These are phyloP conservation scores for Taurulus bubalis DNA, from an alignment of 2,113 vertebrate genomes.

Conservation along the genomic window DNA sequence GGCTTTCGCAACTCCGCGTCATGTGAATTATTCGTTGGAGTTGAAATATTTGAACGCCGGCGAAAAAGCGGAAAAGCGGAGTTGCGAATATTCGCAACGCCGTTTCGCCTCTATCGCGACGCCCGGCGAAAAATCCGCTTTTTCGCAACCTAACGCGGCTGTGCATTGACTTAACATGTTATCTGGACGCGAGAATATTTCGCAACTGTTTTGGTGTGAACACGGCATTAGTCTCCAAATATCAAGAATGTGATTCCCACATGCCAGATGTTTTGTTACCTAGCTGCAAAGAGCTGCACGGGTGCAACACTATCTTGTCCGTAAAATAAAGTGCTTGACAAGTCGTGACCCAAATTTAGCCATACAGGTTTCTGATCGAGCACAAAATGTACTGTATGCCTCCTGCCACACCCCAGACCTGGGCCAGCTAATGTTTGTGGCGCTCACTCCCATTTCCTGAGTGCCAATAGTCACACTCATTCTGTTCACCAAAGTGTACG, in stretches of 20 bases:
- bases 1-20: too few species aligned
- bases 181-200: too few species aligned
- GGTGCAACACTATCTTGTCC: not conserved
- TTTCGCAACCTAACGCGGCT: too few species aligned
- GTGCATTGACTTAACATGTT: too few species aligned
- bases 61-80: too few species aligned
- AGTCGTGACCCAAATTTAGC: not conserved
- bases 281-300: not conserved
- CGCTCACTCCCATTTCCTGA: conserved; percentile 50
- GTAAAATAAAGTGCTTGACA: not conserved
- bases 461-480: conserved; percentile 35
- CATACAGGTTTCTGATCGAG: conserved; percentile 13
- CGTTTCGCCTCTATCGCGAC: too few species aligned
- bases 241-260: not conserved
- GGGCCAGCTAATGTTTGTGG: conserved; percentile 16
- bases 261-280: not conserved
- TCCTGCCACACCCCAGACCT: conserved; percentile 21
- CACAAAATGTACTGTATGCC: not conserved
- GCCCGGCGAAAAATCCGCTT: too few species aligned
- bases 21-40: too few species aligned
- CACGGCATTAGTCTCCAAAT: not conserved
- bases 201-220: too few species aligned
- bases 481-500: conserved; percentile 12
- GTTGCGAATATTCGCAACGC: too few species aligned
- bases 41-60: too few species aligned